Evolutionary conservation across 2,113 vertebrate species (phyloP).

Genomic region (Symphodus melops): DNA sequence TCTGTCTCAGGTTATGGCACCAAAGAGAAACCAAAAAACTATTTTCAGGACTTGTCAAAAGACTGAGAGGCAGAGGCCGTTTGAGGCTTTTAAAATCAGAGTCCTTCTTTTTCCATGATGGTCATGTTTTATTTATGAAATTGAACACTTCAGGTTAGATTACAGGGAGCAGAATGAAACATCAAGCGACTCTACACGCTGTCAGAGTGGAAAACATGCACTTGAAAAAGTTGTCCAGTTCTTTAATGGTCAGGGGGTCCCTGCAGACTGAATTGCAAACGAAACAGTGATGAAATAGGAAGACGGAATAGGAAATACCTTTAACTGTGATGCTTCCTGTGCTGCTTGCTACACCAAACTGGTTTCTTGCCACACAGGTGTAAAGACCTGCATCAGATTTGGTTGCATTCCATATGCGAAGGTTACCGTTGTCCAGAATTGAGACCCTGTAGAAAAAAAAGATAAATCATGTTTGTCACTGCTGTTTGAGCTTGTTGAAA

Average conservation of each 20-base stretch:
- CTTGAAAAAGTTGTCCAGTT: conserved; percentile 14
- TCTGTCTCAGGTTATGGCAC: conserved; percentile 39
- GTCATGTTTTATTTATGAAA: conserved; percentile 46
- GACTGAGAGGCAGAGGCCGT: background rate
- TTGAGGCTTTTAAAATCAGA: conserved; percentile 20
- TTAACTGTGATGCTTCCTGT: conserved; percentile 92
- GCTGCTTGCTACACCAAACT: conserved; percentile 94
- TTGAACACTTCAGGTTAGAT: conserved; percentile 11
- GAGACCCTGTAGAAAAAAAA: conserved; percentile 83
- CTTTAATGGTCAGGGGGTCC: conserved; percentile 1
- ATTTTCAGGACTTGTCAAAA: conserved; percentile 18
- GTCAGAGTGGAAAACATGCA: conserved; percentile 25
- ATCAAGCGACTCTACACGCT: conserved; percentile 8
- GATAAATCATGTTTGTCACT: background rate
- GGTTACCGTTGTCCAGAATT: conserved; percentile 89
- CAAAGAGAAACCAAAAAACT: background rate
- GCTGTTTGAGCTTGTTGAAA: background rate
- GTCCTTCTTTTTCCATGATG: background rate
- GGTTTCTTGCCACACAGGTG: conserved; percentile 93
- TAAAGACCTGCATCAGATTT: conserved; percentile 91
- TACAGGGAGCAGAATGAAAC: conserved; percentile 23
- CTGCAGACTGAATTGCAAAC: conserved; percentile 20
- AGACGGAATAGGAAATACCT: conserved; percentile 82
- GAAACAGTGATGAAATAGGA: conserved; percentile 19
- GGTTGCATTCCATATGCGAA: conserved; percentile 91